Evolutionary conservation across 2,797 vertebrate species (phyloP).

Genomic region (Acrossocheilus wenchowensis): DNA sequence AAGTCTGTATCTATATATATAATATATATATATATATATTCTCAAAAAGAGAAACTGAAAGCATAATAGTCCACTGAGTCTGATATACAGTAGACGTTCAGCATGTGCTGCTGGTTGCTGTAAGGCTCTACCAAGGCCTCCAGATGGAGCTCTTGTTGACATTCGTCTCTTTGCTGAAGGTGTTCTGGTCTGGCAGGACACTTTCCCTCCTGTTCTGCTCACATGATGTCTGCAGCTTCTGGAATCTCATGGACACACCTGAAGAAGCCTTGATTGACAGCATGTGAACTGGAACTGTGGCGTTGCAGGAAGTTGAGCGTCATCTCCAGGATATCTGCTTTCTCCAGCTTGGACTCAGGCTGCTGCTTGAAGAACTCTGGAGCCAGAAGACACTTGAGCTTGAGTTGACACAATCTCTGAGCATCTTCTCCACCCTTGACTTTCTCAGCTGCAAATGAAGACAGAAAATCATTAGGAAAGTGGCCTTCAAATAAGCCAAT

Average conservation of each 20-base stretch:
- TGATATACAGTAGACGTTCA: neutral
- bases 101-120: neutral
- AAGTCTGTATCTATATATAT: no score
- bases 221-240: conserved; percentile 24
- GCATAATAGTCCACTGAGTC: neutral
- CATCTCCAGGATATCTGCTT: conserved; percentile 84
- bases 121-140: conserved; percentile 45
- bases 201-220: conserved; percentile 34
- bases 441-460: conserved; percentile 46
- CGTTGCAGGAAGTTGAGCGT: conserved; percentile 12
- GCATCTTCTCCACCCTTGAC: conserved; percentile 62
- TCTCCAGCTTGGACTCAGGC: conserved; percentile 81
- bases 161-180: conserved; percentile 41
- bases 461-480: neutral
- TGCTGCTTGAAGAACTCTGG: conserved; percentile 39
- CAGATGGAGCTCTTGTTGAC: conserved; percentile 31
- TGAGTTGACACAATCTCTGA: conserved; percentile 37
- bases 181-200: conserved; percentile 27
- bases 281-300: conserved; percentile 53
- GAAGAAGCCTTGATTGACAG: conserved; percentile 56
- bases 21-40: no score
- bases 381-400: conserved; percentile 68
- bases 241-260: neutral
- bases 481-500: neutral
- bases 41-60: neutral